Evolutionary conservation across 2,888 invertebrate genomes (phyloP).

Genomic region (Charanyca ferruginea): DNA sequence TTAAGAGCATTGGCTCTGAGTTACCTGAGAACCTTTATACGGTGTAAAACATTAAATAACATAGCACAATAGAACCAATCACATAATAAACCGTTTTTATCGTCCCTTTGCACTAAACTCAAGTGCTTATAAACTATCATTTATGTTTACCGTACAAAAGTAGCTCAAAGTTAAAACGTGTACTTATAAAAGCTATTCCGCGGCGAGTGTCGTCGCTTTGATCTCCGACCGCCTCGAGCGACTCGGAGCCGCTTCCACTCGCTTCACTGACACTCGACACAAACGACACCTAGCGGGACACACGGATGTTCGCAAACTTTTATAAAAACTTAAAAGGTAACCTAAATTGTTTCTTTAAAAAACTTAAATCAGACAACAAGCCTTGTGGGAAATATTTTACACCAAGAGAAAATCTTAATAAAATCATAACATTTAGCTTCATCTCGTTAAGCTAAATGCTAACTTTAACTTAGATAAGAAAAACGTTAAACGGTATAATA

Average conservation of each 20-base stretch:
- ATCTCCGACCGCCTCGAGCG: constrained; percentile 15
- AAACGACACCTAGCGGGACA: background rate
- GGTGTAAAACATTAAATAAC: background rate
- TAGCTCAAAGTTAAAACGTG: background rate
- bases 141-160: background rate
- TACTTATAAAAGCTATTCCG: constrained; percentile 5
- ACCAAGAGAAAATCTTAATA: background rate
- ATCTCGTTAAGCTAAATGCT: background rate
- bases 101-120: background rate
- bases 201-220: constrained; percentile 5
- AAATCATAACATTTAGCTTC: background rate
- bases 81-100: background rate
- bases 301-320: background rate
- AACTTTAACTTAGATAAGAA: constrained; percentile 10
- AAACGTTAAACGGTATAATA: background rate
- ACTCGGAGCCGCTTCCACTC: background rate
- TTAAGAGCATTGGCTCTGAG: background rate
- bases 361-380: background rate
- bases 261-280: background rate
- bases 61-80: background rate
- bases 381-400: background rate
- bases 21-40: background rate
- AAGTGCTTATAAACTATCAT: background rate
- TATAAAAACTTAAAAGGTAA: background rate
- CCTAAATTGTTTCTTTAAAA: background rate